These are phyloP conservation scores for Brevimyrus niger DNA, from an alignment of 2,113 vertebrate species.

Conservation along the genomic window DNA sequence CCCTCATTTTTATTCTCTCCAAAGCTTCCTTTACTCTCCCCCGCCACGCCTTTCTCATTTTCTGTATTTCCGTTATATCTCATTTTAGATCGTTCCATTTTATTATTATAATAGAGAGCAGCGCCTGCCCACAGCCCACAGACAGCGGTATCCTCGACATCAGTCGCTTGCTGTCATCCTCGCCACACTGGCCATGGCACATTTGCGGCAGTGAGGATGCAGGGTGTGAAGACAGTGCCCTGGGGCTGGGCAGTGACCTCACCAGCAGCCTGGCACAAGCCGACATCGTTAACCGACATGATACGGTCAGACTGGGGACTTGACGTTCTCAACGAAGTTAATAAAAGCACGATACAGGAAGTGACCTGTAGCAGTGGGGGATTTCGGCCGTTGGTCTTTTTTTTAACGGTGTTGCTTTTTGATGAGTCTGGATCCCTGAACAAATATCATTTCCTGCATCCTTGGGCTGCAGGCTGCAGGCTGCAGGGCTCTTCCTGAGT, in stretches of 20 bases:
- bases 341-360: background rate
- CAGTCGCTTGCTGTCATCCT: background rate
- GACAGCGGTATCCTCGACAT: background rate
- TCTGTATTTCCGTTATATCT: background rate
- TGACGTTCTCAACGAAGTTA: conserved; percentile 1
- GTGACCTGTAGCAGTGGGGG: background rate
- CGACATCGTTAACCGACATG: background rate
- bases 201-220: background rate
- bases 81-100: background rate
- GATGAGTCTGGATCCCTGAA: background rate
- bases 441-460: conserved; percentile 35
- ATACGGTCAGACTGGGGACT: background rate
- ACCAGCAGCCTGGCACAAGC: background rate
- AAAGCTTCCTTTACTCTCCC: background rate
- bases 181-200: background rate
- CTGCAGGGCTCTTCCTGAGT: conserved; percentile 37
- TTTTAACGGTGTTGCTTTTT: background rate
- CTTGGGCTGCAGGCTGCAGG: conserved; percentile 35
- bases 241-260: background rate
- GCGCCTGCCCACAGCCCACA: background rate
- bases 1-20: background rate
- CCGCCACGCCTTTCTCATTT: background rate
- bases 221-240: background rate
- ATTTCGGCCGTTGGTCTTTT: background rate
- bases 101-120: background rate